Evolutionary conservation across 2,113 vertebrate species (phyloP).

Genomic region (Clarias macrocephalus): DNA sequence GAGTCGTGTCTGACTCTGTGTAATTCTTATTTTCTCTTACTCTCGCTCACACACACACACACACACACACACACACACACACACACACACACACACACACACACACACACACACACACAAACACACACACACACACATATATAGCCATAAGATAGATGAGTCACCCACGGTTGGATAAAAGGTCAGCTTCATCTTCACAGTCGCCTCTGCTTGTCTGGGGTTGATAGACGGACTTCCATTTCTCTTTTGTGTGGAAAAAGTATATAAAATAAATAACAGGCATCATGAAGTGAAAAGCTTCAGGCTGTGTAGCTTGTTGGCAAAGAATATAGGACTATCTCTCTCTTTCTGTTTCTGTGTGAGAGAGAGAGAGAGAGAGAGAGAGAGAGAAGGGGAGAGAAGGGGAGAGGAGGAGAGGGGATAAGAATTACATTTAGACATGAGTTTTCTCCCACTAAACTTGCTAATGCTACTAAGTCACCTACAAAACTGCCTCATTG

Average conservation of each 20-base stretch:
- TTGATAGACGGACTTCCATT: constrained; percentile 10
- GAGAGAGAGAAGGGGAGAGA: not conserved
- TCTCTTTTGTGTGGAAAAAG: constrained; percentile 14
- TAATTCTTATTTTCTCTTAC: not conserved
- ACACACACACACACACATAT: constrained; percentile 8
- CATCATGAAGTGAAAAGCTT: constrained; percentile 17
- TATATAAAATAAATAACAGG: constrained; percentile 17
- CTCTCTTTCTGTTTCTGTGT: not conserved
- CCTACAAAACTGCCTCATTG: not conserved
- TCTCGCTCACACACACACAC: not conserved
- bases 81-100: not conserved
- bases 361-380: not conserved
- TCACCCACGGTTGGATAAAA: constrained; percentile 16
- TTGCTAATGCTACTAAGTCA: not conserved
- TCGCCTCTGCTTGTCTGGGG: constrained; percentile 2
- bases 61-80: constrained; percentile 14
- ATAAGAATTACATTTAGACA: not conserved
- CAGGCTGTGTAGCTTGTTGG: constrained; percentile 14
- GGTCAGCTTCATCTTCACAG: constrained; percentile 24
- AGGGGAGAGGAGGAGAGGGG: too few relatives aligned
- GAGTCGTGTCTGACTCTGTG: not conserved
- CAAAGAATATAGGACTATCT: not conserved
- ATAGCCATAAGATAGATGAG: not conserved
- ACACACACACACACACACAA: constrained; percentile 13
- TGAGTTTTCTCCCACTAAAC: not conserved